Base-by-base conservation (phyloP, 2,113 vertebrate genomes). In the Actenoides lindsayi region DNA sequence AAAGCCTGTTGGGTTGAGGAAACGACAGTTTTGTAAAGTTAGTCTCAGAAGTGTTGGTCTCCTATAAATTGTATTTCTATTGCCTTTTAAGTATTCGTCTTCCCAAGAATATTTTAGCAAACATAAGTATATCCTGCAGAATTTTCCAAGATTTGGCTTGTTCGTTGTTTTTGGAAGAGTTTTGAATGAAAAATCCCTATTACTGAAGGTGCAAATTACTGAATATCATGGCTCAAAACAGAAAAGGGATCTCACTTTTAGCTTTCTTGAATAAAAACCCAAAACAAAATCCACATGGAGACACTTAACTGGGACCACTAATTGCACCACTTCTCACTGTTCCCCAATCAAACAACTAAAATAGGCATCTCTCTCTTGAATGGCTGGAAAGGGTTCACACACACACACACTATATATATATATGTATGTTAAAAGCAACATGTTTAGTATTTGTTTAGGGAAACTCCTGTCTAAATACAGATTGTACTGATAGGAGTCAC, bases 331-430 rank as follows among this genome's bases (percentile, higher is more conserved):
- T 59, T 56, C 33, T 70, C 1, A 1, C 9, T 42, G 28, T 27
- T 59, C 75, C 15, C 48, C 79, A 25, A 39, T 23, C 8, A 13
- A 51, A 24, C 18, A 31, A 39, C 27, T 31, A 46, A 79, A 71
- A n/a, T 8, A 13, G 28, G 39, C 13, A 68, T 50, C 28, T 2
- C 0, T 70, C 0, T 70, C 37, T 60, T 20, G 13, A 51, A 35
- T 39, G 15, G 37, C 31, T 80, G 51, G 28, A 64, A 76, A 51
- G 25, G 8, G 8, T 9, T 33, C 41, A 7, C 16, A 27, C 6
- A 27, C 51, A 15, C 24, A 24, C 25, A 10, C 23, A 18, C 6
- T 44, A 44, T 44, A 44, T 44, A 3, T 10, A 8, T 14, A 8
- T 46, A 46, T 46, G 19, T 46, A 12, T 5, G 9, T 21, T 64